Evolutionary conservation across 53 echinoderm and acorn worm species (phyloP).

Genomic region (Crossaster papposus): DNA sequence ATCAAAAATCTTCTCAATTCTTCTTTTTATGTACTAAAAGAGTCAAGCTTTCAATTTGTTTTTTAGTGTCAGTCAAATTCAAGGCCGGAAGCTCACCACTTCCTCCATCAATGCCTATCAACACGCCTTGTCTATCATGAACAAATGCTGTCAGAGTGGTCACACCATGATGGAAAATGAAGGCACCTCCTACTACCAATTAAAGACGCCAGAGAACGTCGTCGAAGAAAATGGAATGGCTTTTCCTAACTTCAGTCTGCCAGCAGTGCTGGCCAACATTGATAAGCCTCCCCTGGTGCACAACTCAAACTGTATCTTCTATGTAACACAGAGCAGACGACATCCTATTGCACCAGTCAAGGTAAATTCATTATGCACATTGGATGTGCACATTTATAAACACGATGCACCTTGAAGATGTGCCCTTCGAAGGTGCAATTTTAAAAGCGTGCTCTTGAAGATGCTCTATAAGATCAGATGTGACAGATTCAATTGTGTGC

Average conservation of each 20-base stretch:
- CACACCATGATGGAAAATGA: slow-evolving; percentile 16
- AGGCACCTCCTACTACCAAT: slow-evolving; percentile 2
- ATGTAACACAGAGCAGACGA: slow-evolving; percentile 72
- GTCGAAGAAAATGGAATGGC: slow-evolving; percentile 26
- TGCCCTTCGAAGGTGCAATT: neutral
- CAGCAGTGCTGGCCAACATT: slow-evolving; percentile 67
- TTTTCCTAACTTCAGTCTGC: slow-evolving; percentile 60
- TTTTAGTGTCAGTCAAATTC: slow-evolving; percentile 20
- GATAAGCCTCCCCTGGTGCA: slow-evolving; percentile 61
- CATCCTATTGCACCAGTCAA: slow-evolving; percentile 77
- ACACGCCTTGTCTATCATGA: slow-evolving; percentile 86
- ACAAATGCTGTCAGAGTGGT: slow-evolving; percentile 77
- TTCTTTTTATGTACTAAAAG: neutral
- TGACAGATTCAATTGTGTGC: no score
- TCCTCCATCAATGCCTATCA: slow-evolving; percentile 73
- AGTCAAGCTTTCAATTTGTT: neutral
- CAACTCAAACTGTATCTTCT: slow-evolving; percentile 79
- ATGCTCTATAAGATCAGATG: no score
- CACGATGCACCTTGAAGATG: neutral
- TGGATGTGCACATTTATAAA: neutral
- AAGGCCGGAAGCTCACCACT: slow-evolving; percentile 32
- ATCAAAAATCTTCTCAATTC: neutral
- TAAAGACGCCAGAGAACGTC: neutral
- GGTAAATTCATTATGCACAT: slow-evolving; percentile 55
- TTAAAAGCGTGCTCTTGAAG: no score